Evolutionary conservation across 2,113 vertebrate species (phyloP).

Genomic region (Sinocyclocheilus anophthalmus): DNA sequence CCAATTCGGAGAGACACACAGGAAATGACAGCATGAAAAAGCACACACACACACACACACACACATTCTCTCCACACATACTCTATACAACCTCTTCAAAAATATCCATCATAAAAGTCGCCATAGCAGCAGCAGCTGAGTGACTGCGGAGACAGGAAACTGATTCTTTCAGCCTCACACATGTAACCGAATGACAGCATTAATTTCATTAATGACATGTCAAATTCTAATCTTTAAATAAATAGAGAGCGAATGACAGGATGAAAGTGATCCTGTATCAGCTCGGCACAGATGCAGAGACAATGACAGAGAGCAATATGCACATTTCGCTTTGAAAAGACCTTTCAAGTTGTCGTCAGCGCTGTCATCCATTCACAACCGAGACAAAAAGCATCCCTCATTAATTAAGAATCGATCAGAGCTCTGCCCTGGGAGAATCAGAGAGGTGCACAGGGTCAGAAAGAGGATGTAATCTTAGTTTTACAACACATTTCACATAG

Average conservation of each 20-base stretch:
- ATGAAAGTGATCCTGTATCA: not conserved
- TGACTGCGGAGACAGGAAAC: conserved; percentile 28
- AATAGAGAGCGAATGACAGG: not conserved
- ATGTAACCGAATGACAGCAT: conserved; percentile 3
- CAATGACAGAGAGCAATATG: not conserved
- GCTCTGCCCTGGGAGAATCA: conserved; percentile 14
- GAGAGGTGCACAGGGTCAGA: conserved; percentile 9
- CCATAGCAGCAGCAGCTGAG: conserved; percentile 13
- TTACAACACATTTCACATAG: conserved; percentile 3
- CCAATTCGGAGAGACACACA: conserved; percentile 48
- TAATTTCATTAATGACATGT: conserved; percentile 2
- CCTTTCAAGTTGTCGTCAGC: conserved; percentile 1
- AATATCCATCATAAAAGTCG: conserved; percentile 31
- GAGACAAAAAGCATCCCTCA: not conserved
- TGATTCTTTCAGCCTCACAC: not conserved
- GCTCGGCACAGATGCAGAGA: conserved; percentile 20
- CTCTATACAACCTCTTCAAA: conserved; percentile 6
- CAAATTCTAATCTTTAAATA: conserved; percentile 29
- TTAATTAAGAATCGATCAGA: conserved; percentile 49
- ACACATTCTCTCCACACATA: conserved; percentile 21
- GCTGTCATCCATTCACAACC: conserved; percentile 16
- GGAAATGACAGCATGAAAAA: conserved; percentile 47
- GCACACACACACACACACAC: conserved; percentile 28
- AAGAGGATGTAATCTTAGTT: not conserved
- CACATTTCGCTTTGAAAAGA: conserved; percentile 2